Conservation (phyloP, 2,113 vertebrate genomes). For the Agelaius phoeniceus region DNA sequence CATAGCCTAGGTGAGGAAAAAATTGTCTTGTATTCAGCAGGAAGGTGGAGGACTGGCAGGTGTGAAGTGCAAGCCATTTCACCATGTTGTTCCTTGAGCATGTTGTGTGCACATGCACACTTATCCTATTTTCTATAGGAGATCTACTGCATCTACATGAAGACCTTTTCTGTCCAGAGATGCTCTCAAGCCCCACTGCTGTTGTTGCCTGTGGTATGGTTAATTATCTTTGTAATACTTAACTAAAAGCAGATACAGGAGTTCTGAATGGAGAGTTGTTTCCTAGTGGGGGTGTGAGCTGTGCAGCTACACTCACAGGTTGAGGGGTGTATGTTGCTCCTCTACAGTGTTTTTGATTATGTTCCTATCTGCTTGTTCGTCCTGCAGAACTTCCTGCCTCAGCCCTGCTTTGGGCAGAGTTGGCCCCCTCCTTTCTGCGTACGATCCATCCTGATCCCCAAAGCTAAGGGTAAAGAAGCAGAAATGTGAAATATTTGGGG, state of each 20-base stretch:
- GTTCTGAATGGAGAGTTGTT: neutral
- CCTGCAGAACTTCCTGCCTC: neutral
- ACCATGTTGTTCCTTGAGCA: fast-evolving
- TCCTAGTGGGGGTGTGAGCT: neutral
- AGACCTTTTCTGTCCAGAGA: neutral
- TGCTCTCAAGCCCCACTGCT: neutral
- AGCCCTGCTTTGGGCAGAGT: neutral
- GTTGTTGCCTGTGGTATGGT: neutral
- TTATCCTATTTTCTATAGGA: neutral
- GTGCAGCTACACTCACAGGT: neutral
- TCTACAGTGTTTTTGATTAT: neutral
- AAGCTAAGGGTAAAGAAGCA: neutral
- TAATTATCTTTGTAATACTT: constrained; percentile 2
- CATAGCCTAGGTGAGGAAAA: neutral
- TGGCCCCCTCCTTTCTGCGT: fast-evolving
- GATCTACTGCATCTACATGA: neutral
- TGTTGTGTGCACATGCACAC: fast-evolving
- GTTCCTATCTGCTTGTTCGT: neutral
- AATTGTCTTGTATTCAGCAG: neutral
- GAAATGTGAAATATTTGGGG: neutral
- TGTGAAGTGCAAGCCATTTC: neutral
- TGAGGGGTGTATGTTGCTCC: neutral
- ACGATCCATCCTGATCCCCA: neutral
- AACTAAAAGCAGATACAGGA: constrained; percentile 31
- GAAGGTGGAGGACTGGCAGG: neutral